These are phyloP conservation scores for Python bivittatus DNA, from an alignment of 2,113 vertebrate species.

Conservation along the genomic window DNA sequence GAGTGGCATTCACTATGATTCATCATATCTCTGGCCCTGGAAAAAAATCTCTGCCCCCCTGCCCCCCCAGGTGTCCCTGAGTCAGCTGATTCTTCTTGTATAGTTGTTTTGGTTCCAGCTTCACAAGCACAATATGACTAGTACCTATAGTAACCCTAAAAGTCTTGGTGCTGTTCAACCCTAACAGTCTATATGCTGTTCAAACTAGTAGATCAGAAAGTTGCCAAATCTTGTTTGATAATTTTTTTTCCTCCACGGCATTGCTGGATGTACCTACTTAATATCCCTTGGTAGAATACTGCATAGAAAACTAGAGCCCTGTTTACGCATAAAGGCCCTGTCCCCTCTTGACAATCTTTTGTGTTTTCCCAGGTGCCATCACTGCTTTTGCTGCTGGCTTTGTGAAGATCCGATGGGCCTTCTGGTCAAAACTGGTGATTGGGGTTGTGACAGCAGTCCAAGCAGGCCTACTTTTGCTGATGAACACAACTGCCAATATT, in stretches of 20 bases:
- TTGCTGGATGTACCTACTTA: not conserved
- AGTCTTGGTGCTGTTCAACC: not conserved
- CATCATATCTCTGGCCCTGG: not conserved
- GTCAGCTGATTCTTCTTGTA: not conserved
- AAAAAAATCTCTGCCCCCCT: not conserved
- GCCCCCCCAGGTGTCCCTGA: not conserved
- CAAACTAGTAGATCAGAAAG: not conserved
- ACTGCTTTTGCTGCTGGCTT: conserved; percentile 83
- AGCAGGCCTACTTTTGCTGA: conserved; percentile 85
- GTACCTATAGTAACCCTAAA: not conserved
- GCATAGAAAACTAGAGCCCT: not conserved
- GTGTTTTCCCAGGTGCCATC: conserved; percentile 76
- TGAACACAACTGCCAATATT: conserved; percentile 77
- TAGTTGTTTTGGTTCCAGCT: not conserved
- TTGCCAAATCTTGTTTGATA: not conserved
- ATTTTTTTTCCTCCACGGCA: not conserved
- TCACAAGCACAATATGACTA: not conserved
- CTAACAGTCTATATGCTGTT: no score
- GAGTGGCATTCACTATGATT: not conserved
- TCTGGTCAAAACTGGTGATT: conserved; percentile 91
- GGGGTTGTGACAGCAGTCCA: conserved; percentile 79
- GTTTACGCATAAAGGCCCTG: not conserved
- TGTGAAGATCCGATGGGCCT: conserved; percentile 84
- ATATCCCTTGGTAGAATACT: not conserved
- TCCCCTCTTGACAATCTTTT: not conserved